Evolutionary conservation across 2,888 invertebrate species (phyloP), one percentile per base, ranked within the genome.

Genomic region (Hypercompe scribonia): DNA sequence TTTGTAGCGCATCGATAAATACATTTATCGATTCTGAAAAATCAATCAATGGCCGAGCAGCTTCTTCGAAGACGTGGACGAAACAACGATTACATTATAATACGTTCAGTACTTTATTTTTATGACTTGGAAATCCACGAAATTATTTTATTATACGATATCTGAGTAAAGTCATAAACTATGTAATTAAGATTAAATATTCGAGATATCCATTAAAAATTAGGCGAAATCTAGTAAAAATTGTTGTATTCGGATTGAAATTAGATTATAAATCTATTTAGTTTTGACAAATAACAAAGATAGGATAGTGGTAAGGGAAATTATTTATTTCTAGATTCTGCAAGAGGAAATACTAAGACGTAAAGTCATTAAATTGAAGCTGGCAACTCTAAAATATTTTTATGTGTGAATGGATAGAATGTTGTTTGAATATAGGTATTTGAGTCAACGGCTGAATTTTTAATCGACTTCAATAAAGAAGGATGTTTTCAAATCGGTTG

Each of bases 151-250:
- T 68, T 39, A 83, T 76, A 85, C 63, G 70, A 71, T 72, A 83
- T 85, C 83, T 68, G 71, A 58, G 78, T 73, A 84, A 68, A 64
- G 68, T 65, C 69, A 81, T 84, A 75, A 78, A 85, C 71, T 66
- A 67, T 28, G 73, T 81, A 80, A 80, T 81, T 76, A 71, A 70
- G 68, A 74, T 77, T 76, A 75, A 75, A 83, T 80, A 82, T 79
- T 79, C 70, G 77, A 72, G 77, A 85, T 82, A 78, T 83, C 79
- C 84, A 86, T 86, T 85, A 82, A 75, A 31, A 64, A 64, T 64
- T 63, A 58, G 63, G 33, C 36, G n/a, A n/a, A n/a, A n/a, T n/a
- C n/a, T n/a, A n/a, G 46, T 21, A 36, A 28, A 58, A 36, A 28
- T 36, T 54, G 10, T 46, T 42, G 39, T 33, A 21, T 46, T 46